These are phyloP conservation scores for Ophioderma brevispina DNA, from an alignment of 35 echinoderm and acorn worm species.

Conservation along the genomic window DNA sequence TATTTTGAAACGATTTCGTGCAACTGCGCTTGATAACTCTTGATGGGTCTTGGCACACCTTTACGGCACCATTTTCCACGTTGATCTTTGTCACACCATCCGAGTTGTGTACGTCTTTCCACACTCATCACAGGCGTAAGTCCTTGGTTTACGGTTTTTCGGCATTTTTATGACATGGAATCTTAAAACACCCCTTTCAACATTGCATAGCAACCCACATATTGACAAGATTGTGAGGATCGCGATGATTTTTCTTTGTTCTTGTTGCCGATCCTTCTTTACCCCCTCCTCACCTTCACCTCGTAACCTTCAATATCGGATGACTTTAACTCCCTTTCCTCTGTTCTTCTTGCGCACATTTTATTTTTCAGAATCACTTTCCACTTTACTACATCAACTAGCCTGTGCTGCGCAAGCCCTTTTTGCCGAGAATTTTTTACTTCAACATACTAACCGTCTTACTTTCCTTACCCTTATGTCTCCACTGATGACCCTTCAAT, in stretches of 20 bases:
- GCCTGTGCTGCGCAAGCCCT: neutral
- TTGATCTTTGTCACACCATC: neutral
- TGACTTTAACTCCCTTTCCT: no score
- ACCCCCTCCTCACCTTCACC: no score
- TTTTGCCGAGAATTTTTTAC: neutral
- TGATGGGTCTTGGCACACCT: neutral
- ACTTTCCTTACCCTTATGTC: no score
- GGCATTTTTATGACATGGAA: slow-evolving; percentile 4
- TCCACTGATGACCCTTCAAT: neutral
- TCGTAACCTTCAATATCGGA: no score
- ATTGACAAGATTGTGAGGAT: neutral
- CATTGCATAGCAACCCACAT: neutral
- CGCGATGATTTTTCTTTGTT: neutral
- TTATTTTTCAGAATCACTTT: neutral
- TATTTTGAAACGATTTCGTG: slow-evolving; percentile 1
- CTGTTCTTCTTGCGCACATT: no score
- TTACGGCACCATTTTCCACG: neutral
- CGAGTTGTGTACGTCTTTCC: neutral
- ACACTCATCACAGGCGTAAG: neutral
- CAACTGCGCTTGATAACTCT: neutral
- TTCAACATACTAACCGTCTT: neutral
- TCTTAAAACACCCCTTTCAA: neutral
- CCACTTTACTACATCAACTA: neutral
- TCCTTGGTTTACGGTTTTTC: neutral
- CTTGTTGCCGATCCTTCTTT: neutral